phyloP scores from a whole-genome alignment of 2,797 vertebrate genomes.

The Poeciliopsis turneri region DNA sequence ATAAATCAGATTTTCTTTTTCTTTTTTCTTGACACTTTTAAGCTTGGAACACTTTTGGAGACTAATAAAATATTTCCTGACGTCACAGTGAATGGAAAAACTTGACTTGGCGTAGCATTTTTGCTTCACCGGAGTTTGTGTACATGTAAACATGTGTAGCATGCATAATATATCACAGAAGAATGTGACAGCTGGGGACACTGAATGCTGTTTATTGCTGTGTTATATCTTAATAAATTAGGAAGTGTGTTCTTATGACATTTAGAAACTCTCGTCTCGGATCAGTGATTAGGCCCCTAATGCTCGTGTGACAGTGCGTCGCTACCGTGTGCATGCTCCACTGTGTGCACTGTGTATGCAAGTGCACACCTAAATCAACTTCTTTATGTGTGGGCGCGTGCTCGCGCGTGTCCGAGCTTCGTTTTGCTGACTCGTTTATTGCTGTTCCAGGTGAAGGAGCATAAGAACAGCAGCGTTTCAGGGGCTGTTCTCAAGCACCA shows the following conservation, averaged over 20 bases:
- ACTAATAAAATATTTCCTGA: not conserved
- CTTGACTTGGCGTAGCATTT: not conserved
- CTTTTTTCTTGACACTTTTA: not conserved
- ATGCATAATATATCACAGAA: not conserved
- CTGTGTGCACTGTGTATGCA: slow-evolving; percentile 1
- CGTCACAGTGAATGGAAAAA: not conserved
- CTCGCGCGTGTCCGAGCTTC: slow-evolving; percentile 31
- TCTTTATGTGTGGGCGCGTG: not conserved
- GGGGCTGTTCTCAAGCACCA: slow-evolving; percentile 76
- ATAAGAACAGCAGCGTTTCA: slow-evolving; percentile 71
- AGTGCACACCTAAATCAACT: slow-evolving; percentile 18
- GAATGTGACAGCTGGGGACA: not conserved
- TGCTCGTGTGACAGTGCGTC: slow-evolving; percentile 1
- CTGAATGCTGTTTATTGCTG: slow-evolving; percentile 2
- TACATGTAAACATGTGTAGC: slow-evolving; percentile 9
- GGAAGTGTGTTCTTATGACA: slow-evolving; percentile 18
- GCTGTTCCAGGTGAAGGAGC: slow-evolving; percentile 73
- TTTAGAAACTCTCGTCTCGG: slow-evolving; percentile 1
- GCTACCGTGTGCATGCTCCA: not conserved
- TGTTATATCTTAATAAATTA: slow-evolving; percentile 5
- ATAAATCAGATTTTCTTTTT: not conserved
- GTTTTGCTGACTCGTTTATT: slow-evolving; percentile 70
- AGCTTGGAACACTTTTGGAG: not conserved
- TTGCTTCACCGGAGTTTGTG: not conserved
- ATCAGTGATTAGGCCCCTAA: slow-evolving; percentile 24